Evolutionary conservation across 53 echinoderm and acorn worm genomes (phyloP).

Genomic region (Pentamera pediparva): DNA sequence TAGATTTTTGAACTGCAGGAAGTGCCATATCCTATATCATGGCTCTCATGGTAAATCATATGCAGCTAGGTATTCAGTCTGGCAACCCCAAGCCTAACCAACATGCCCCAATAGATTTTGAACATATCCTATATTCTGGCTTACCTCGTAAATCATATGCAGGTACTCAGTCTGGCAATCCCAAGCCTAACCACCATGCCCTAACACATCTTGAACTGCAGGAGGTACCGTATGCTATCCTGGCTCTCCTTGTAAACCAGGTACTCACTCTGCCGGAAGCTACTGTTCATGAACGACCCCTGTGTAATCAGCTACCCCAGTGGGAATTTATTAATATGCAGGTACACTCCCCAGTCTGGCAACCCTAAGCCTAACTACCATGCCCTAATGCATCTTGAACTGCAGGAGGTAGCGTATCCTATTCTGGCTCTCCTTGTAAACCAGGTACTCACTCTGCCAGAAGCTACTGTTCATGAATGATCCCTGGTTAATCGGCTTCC

Average conservation of each 20-base stretch:
- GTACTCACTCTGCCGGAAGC: constrained; percentile 87
- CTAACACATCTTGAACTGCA: constrained; percentile 56
- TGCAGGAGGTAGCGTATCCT: constrained; percentile 75
- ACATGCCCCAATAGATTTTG: constrained; percentile 65
- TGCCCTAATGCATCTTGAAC: constrained; percentile 54
- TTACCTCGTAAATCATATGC: too few species aligned
- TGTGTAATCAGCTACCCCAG: constrained; percentile 64
- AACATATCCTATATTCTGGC: too few species aligned
- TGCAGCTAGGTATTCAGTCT: constrained; percentile 58
- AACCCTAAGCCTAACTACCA: too few species aligned
- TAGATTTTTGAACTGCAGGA: constrained; percentile 61
- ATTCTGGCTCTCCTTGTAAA: constrained; percentile 95
- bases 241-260: constrained; percentile 86
- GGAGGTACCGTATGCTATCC: constrained; percentile 71
- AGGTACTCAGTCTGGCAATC: too few species aligned
- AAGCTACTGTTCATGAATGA: constrained; percentile 54
- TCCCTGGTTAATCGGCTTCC: constrained; percentile 54
- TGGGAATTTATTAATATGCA: too few species aligned
- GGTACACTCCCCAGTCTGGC: too few species aligned
- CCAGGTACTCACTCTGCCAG: constrained; percentile 89
- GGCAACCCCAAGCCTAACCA: constrained; percentile 31
- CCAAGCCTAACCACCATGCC: too few species aligned
- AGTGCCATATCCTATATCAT: constrained; percentile 73
- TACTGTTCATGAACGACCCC: constrained; percentile 28
- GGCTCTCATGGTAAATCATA: constrained; percentile 82